Evolutionary conservation across 1,140 invertebrate species (phyloP).

Genomic region (Kradibia gibbosae): DNA sequence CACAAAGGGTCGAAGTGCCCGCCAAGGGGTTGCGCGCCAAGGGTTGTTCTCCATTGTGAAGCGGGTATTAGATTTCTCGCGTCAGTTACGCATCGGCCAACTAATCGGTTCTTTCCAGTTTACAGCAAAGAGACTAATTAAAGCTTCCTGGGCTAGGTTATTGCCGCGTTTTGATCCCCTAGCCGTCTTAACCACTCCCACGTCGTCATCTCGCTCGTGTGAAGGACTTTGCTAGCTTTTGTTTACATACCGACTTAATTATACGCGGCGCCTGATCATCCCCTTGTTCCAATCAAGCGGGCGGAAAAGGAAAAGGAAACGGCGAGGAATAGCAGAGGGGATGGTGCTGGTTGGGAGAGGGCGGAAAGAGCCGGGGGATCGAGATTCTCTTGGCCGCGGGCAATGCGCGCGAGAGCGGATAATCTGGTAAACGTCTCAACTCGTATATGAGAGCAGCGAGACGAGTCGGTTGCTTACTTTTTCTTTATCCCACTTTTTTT

Average conservation of each 20-base stretch:
- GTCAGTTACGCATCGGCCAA: background rate
- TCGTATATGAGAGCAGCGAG: slow-evolving; percentile 7
- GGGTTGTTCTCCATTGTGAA: background rate
- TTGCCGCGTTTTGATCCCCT: too few species aligned
- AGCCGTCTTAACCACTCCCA: too few species aligned
- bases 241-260: slow-evolving; percentile 47
- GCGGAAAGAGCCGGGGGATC: background rate
- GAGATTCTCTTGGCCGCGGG: slow-evolving; percentile 23
- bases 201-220: background rate
- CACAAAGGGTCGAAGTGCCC: background rate
- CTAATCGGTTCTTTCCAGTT: background rate
- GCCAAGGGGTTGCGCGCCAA: background rate
- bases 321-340: too few species aligned
- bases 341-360: background rate
- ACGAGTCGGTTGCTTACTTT: background rate
- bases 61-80: slow-evolving; percentile 1
- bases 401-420: slow-evolving; percentile 15
- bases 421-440: slow-evolving; percentile 36
- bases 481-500: background rate
- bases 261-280: slow-evolving; percentile 30
- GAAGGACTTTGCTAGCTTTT: slow-evolving; percentile 22
- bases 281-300: slow-evolving; percentile 1
- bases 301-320: too few species aligned
- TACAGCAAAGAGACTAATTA: slow-evolving; percentile 40
- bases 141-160: slow-evolving; percentile 21